phyloP scores from a whole-genome alignment of 2,888 invertebrate species.

The Lymantria dispar region DNA sequence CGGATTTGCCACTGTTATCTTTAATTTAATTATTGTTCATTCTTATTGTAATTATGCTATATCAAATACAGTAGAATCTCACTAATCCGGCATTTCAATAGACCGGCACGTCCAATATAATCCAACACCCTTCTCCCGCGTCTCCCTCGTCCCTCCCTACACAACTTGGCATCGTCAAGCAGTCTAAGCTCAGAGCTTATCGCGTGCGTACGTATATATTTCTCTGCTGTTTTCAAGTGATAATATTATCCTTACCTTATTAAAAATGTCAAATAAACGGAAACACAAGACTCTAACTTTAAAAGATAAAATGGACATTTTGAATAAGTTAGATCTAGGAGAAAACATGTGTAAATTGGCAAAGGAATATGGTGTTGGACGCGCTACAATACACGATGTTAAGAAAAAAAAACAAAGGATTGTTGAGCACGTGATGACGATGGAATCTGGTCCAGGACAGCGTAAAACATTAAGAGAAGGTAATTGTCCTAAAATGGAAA shows the following conservation, averaged over 20 bases:
- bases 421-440: slow-evolving; percentile 27
- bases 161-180: slow-evolving; percentile 16
- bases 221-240: slow-evolving; percentile 12
- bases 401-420: slow-evolving; percentile 32
- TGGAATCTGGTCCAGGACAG: slow-evolving; percentile 30
- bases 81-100: too few species aligned
- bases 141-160: too few species aligned
- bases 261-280: slow-evolving; percentile 7
- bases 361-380: slow-evolving; percentile 25
- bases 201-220: slow-evolving; percentile 7
- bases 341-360: slow-evolving; percentile 32
- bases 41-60: too few species aligned
- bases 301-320: slow-evolving; percentile 30
- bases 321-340: slow-evolving; percentile 32
- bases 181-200: slow-evolving; percentile 17
- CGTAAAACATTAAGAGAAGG: slow-evolving; percentile 37
- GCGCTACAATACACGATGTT: slow-evolving; percentile 11
- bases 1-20: too few species aligned
- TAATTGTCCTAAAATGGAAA: slow-evolving; percentile 34
- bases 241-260: slow-evolving; percentile 10
- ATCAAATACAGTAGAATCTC: too few species aligned
- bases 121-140: too few species aligned
- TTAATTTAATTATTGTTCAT: too few species aligned
- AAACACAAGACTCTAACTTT: slow-evolving; percentile 9
- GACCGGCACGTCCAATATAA: too few species aligned